Evolutionary conservation across 2,888 invertebrate genomes (phyloP).

Genomic region (Phyto melanocephala): DNA sequence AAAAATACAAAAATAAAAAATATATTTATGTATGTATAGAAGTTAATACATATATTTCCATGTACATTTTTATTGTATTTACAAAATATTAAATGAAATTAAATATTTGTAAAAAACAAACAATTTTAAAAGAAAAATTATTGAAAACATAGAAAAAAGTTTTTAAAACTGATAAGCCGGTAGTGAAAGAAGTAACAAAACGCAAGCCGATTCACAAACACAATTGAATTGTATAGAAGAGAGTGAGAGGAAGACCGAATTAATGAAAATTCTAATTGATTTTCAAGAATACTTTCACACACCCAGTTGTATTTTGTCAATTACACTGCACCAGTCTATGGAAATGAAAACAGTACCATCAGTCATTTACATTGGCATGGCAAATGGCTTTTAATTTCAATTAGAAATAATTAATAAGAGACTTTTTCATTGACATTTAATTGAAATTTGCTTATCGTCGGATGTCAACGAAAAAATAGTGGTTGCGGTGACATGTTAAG

Average conservation of each 20-base stretch:
- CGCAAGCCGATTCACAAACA: too few species aligned
- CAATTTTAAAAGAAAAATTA: slow-evolving; percentile 12
- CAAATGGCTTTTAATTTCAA: not conserved
- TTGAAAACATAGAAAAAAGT: not conserved
- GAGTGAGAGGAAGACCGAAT: not conserved
- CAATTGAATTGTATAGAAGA: not conserved
- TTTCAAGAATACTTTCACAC: slow-evolving; percentile 1
- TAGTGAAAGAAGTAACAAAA: not conserved
- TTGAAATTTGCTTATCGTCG: not conserved
- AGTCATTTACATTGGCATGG: not conserved
- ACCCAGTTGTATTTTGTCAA: slow-evolving; percentile 2
- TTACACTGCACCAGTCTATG: not conserved
- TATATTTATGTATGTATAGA: not conserved
- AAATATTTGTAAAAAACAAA: slow-evolving; percentile 41
- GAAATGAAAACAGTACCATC: not conserved
- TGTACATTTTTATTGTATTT: not conserved
- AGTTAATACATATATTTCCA: too few species aligned
- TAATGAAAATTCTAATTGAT: slow-evolving; percentile 9
- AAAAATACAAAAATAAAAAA: too few species aligned
- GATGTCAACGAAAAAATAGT: not conserved
- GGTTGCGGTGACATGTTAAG: not conserved
- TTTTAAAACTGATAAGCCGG: slow-evolving; percentile 50
- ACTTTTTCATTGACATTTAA: not conserved
- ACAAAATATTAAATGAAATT: slow-evolving; percentile 18
- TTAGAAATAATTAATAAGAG: not conserved